Evolutionary conservation across 2,888 invertebrate species (phyloP).

Genomic region (Suillia variegata): DNA sequence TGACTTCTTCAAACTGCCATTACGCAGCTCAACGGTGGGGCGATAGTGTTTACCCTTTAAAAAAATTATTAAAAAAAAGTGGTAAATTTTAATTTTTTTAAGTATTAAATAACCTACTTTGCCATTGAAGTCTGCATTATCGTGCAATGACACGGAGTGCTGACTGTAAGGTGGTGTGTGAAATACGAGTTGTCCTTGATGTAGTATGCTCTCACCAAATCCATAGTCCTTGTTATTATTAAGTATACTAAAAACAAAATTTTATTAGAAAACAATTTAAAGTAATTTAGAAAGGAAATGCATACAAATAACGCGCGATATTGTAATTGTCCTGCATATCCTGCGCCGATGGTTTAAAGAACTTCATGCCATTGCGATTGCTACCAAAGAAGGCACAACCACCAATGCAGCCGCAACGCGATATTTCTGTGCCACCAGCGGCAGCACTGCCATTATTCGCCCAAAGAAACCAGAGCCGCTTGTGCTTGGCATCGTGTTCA

Average conservation of each 20-base stretch:
- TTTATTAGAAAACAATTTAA: conserved; percentile 2
- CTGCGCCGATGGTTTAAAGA: conserved; percentile 83
- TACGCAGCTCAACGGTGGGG: conserved; percentile 49
- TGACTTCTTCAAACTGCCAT: conserved; percentile 54
- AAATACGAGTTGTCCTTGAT: conserved; percentile 84
- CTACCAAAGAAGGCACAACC: conserved; percentile 94
- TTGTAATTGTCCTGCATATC: conserved; percentile 84
- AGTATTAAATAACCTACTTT: conserved; percentile 34
- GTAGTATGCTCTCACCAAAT: conserved; percentile 92
- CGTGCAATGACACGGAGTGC: conserved; percentile 77
- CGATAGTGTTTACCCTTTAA: conserved; percentile 52
- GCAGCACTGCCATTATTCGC: conserved; percentile 60
- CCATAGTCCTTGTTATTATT: conserved; percentile 83
- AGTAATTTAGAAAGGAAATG: background rate
- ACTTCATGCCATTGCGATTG: conserved; percentile 85
- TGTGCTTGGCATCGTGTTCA: conserved; percentile 81
- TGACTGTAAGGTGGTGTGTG: conserved; percentile 87
- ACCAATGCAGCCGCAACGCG: conserved; percentile 93
- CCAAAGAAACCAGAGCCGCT: conserved; percentile 95
- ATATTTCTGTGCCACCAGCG: conserved; percentile 66
- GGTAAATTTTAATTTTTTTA: background rate
- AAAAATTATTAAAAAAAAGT: conserved; percentile 4
- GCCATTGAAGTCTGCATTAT: conserved; percentile 63
- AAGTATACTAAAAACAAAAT: conserved; percentile 66
- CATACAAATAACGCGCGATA: conserved; percentile 68